These are phyloP conservation scores for Podargus strigoides DNA, from an alignment of 2,797 vertebrate genomes.

Conservation along the genomic window DNA sequence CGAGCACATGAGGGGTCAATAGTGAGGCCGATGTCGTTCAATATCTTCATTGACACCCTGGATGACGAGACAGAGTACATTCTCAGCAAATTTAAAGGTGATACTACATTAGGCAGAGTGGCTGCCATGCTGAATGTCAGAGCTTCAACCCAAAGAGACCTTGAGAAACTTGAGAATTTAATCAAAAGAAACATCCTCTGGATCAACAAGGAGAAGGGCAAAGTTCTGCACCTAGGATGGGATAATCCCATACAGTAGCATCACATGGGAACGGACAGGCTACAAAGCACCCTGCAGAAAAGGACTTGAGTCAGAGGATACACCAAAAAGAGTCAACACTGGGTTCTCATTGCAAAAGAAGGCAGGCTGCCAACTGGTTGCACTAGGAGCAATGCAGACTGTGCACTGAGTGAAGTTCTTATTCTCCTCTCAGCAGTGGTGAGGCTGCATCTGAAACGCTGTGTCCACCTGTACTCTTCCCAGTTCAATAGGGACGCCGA, in stretches of 20 bases:
- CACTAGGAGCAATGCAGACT: neutral
- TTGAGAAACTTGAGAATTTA: neutral
- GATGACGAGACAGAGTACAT: neutral
- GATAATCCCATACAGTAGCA: neutral
- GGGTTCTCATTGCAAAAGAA: neutral
- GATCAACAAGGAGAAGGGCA: neutral
- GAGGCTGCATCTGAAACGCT: neutral
- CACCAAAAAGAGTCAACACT: neutral
- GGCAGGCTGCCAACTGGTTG: neutral
- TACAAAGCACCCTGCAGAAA: neutral
- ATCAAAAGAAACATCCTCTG: neutral
- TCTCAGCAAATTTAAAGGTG: neutral
- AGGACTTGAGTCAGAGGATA: neutral
- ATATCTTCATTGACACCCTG: neutral
- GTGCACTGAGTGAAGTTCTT: neutral
- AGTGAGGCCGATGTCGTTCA: neutral
- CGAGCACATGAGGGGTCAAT: neutral
- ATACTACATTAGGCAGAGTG: neutral
- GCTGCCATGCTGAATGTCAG: neutral
- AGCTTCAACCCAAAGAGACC: neutral
- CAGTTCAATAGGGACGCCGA: neutral
- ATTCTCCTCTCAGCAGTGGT: neutral
- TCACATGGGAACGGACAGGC: neutral
- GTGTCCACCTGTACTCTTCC: neutral
- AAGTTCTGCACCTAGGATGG: neutral